Evolutionary conservation across 2,113 vertebrate genomes (phyloP), one percentile per base, ranked within the genome.

Genomic region (Megatriorchis doriae): DNA sequence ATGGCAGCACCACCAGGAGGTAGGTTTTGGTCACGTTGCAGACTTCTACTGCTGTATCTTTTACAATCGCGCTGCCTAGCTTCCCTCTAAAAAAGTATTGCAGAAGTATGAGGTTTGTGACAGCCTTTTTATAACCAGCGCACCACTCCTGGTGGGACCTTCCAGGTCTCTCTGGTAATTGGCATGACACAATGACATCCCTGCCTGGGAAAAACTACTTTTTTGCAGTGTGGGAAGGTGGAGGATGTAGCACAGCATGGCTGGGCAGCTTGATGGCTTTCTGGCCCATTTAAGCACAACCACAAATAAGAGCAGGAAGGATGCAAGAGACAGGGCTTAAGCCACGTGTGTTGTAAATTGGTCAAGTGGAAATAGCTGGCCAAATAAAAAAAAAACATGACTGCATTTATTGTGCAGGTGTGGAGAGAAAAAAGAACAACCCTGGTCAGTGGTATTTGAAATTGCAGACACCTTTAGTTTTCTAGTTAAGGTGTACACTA

Each of bases 1-100:
- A 58, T 66, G 62, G 53, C 66, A 91, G 87, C 78, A 90, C 79
- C 58, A 88, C 48, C 70, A 94, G 66, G 50, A 96, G 72, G 43
- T 73, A 23, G 10, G 13, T 47, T 48, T 65, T 48, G 34, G 62
- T 63, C 56, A 89, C 0, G 1, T 1, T 53, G 10, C 40, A 58
- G 42, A 11, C 21, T 79, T 20, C 15, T 17, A 0, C 62, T 40
- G 43, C 66, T 27, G 6, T 8, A 48, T 19, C 13, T n/a, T 52
- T 32, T 6, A 59, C 22, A 61, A 47, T 3, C 3, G 4, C 0
- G 0, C 32, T 19, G 14, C 47, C 20, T 22, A 34, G 31, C 27
- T 74, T 56, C 18, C 23, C 26, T 50, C 25, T 42, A 8, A 34
- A 40, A 47, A 34, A 48, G 25, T 7, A 86, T 0, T 4, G 25